Conservation (phyloP, 2,888 invertebrate species). For the Xylota segnis region DNA sequence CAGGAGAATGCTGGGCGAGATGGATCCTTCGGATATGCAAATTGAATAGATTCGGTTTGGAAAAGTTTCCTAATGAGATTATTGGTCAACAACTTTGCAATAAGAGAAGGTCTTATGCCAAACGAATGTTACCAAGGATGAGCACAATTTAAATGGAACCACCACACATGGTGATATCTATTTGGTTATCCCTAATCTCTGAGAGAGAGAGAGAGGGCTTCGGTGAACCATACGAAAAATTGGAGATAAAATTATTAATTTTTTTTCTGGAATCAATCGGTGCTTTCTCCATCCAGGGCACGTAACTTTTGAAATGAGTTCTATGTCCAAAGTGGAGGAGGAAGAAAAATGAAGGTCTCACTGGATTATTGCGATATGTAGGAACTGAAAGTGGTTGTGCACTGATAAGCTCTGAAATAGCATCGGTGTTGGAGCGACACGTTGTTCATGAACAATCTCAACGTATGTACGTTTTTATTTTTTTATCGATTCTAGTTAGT, state of each 20-base stretch:
- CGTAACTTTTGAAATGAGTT: not conserved
- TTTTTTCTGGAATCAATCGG: no score
- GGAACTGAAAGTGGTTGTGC: no score
- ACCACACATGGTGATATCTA: not conserved
- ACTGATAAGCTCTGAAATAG: not conserved
- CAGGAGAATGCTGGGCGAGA: slow-evolving; percentile 8
- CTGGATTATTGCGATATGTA: no score
- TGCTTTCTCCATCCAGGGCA: not conserved
- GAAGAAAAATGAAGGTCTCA: not conserved
- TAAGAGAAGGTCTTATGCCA: not conserved
- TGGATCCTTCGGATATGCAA: slow-evolving; percentile 45
- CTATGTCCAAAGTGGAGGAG: no score
- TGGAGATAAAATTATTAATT: not conserved
- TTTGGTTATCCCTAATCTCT: slow-evolving; percentile 4
- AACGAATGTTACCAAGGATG: slow-evolving; percentile 5
- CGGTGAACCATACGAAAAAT: not conserved
- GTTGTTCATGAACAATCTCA: not conserved
- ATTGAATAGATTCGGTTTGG: slow-evolving; percentile 44
- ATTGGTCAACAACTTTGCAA: slow-evolving; percentile 41
- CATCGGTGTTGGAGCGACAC: not conserved
- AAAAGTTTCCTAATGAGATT: slow-evolving; percentile 49
- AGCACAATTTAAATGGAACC: slow-evolving; percentile 19
- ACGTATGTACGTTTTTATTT: no score
- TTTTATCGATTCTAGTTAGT: no score
- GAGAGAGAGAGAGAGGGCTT: no score